phyloP scores from a whole-genome alignment of 2,113 vertebrate species.

The Rhegmatorhina hoffmannsi region DNA sequence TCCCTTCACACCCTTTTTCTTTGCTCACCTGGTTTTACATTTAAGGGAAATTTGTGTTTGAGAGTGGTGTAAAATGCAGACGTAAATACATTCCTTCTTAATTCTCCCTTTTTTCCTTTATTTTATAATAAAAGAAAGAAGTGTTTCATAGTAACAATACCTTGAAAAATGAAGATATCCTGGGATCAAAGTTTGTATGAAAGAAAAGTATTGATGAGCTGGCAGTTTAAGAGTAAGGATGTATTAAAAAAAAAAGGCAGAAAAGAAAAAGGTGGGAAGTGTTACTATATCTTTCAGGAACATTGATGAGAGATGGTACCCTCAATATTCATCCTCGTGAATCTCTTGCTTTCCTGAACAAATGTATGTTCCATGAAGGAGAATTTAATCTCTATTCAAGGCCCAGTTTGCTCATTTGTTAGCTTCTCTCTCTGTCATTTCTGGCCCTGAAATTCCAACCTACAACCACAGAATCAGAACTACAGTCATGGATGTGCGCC shows the following conservation, averaged over 20 bases:
- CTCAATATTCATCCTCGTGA: neutral
- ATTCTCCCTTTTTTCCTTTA: neutral
- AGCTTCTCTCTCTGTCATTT: neutral
- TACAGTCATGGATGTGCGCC: neutral
- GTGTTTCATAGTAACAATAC: neutral
- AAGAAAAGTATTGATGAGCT: neutral
- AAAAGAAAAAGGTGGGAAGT: neutral
- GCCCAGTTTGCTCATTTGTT: neutral
- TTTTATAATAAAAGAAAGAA: neutral
- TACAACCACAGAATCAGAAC: neutral
- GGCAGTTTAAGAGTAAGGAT: neutral
- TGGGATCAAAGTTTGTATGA: neutral
- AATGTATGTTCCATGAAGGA: neutral
- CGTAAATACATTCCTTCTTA: neutral
- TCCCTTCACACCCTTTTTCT: neutral
- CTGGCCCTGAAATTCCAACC: neutral
- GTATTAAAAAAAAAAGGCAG: neutral
- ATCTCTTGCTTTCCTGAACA: neutral
- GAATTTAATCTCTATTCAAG: neutral
- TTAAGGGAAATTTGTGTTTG: neutral
- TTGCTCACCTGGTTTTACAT: neutral
- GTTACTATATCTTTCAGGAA: neutral
- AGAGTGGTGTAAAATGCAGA: neutral
- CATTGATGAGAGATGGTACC: neutral
- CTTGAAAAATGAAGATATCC: neutral